Evolutionary conservation across 2,888 invertebrate genomes (phyloP), one percentile per base, ranked within the genome.

Genomic region (Keiferia lycopersicella): DNA sequence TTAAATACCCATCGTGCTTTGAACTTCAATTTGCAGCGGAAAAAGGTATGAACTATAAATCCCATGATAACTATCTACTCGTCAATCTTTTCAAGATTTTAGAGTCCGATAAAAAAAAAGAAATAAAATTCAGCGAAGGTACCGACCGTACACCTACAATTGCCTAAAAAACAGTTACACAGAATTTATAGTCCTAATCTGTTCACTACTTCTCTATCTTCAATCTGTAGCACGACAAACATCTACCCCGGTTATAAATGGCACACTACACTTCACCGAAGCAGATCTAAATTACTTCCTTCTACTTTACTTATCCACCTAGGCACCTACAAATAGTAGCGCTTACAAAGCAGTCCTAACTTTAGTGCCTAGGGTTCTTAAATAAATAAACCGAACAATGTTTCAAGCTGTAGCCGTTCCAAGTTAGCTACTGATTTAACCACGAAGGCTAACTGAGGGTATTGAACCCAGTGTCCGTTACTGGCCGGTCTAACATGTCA

Each of bases 391-490:
- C 12, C 11, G 1, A 26, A 22, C 22, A 14, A 12, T 53, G 34
- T 34, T 56, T 34, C 14, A 56, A 34, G 16, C 16, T 56, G 14
- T 11, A 20, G 8, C 51, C 26, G 26, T 22, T 51, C 10, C 10
- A 34, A 53, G 51, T 14, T 53, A 34, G 18, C 58, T 59, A 60
- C 26, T 45, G 45, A 45, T 60, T 60, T 60, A 60, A 20, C 60
- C 60, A 60, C 26, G 60, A 60, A 60, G 60, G 39, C 60, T 60
- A 41, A 45, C 45, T 45, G 60, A 41, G 79, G 77, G 70, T 75
- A 69, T 75, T 77, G 79, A 79, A 77, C 79, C 66, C 70, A 57
- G 62, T 45, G 67, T 62, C 67, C 66, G 70, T 68, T 70, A 76
- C 73, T 73, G n/a, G 73, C 70, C 63, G 34, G 16, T 68, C 65